phyloP scores from a whole-genome alignment of 2,113 vertebrate species.

The Aspidoscelis tigris region DNA sequence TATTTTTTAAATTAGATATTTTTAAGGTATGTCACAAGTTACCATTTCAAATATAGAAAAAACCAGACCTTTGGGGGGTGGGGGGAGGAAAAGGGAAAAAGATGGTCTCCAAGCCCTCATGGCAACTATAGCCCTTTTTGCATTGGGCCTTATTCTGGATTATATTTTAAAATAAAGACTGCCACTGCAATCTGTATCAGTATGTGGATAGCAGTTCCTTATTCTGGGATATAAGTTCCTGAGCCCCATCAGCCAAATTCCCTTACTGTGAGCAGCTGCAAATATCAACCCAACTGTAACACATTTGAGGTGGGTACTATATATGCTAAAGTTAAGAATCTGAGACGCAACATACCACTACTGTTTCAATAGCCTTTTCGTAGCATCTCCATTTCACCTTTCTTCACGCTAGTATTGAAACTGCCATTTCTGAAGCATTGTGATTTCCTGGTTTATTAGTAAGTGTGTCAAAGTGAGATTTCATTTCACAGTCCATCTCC shows the following conservation, averaged over 20 bases:
- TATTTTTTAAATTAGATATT: slow-evolving; percentile 30
- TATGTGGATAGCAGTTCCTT: too few relatives aligned
- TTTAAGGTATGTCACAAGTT: too few relatives aligned
- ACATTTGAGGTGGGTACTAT: neutral
- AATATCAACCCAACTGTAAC: neutral
- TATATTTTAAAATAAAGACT: too few relatives aligned
- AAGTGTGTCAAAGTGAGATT: slow-evolving; percentile 35
- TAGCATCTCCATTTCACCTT: slow-evolving; percentile 27
- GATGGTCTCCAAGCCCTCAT: too few relatives aligned
- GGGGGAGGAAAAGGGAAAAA: too few relatives aligned
- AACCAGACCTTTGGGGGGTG: too few relatives aligned
- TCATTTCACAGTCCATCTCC: slow-evolving; percentile 49
- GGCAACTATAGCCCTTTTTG: too few relatives aligned
- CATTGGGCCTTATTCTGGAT: too few relatives aligned
- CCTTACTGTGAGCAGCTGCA: neutral
- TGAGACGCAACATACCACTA: neutral
- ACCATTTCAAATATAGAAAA: too few relatives aligned
- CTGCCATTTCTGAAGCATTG: slow-evolving; percentile 19
- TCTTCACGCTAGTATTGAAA: slow-evolving; percentile 29
- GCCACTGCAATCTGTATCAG: too few relatives aligned
- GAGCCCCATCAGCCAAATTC: neutral
- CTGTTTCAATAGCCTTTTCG: slow-evolving; percentile 23
- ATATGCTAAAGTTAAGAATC: neutral
- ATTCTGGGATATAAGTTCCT: too few relatives aligned
- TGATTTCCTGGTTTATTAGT: slow-evolving; percentile 13